Conservation (phyloP, 2,888 invertebrate species). For the Athalia circularis region DNA sequence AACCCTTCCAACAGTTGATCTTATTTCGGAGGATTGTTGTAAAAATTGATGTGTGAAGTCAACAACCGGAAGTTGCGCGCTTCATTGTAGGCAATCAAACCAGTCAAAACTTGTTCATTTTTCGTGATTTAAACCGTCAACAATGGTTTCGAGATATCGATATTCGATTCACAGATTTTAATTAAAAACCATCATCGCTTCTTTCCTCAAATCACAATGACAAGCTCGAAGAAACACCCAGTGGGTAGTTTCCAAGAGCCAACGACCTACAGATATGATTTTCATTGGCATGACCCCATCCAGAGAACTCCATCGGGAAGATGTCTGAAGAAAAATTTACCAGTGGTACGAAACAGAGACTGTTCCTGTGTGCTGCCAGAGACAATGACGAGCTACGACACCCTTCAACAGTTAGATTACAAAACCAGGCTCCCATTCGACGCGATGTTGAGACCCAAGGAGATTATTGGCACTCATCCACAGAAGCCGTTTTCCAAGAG, state of each 20-base stretch:
- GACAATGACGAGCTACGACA: constrained; percentile 50
- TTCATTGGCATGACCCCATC: no score
- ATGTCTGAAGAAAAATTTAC: neutral
- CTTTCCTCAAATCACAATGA: constrained; percentile 1
- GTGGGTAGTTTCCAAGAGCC: constrained; percentile 17
- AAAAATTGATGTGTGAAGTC: no score
- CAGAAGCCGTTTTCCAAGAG: constrained; percentile 49
- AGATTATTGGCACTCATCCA: constrained; percentile 65
- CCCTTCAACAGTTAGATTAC: constrained; percentile 51
- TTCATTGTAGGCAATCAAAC: no score
- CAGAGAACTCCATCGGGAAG: no score
- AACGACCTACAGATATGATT: constrained; percentile 34
- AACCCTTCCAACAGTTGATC: no score
- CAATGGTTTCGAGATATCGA: no score
- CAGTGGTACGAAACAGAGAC: neutral
- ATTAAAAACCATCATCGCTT: no score
- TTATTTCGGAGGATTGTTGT: no score
- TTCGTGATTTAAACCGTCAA: no score
- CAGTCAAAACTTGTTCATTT: no score
- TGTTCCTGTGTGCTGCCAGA: neutral
- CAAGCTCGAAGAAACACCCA: neutral
- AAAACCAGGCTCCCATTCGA: constrained; percentile 63
- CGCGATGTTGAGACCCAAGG: constrained; percentile 65
- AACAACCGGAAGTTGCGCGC: no score
- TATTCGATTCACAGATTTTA: no score